These are phyloP conservation scores for Pseudolaguvia tuberculata DNA, from an alignment of 2,113 vertebrate genomes.

Conservation along the genomic window DNA sequence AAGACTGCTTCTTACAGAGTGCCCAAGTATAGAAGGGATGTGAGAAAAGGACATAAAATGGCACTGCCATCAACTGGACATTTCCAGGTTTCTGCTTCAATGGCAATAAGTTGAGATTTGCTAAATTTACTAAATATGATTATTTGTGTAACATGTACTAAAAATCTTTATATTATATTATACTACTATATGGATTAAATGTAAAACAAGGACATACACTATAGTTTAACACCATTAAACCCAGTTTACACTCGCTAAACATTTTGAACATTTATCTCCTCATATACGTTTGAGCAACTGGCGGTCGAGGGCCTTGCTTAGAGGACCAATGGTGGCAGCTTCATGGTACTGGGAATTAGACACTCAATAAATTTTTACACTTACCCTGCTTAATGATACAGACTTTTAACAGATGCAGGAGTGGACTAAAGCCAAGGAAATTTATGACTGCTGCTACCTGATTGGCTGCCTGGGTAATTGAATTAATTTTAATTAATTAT, in stretches of 20 bases:
- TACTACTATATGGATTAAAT: background rate
- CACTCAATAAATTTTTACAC: too few relatives aligned
- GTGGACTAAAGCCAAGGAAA: background rate
- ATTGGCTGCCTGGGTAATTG: background rate
- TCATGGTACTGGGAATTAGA: too few relatives aligned
- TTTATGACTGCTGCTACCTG: background rate
- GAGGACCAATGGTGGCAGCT: too few relatives aligned
- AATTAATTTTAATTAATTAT: background rate
- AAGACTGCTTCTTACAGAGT: constrained; percentile 28
- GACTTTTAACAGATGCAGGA: background rate
- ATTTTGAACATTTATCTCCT: background rate
- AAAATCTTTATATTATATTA: background rate
- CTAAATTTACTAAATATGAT: background rate
- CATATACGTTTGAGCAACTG: too few relatives aligned
- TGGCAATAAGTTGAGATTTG: constrained; percentile 19
- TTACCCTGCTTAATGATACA: too few relatives aligned
- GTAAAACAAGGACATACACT: background rate
- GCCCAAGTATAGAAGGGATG: constrained; percentile 37
- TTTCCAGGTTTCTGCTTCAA: background rate
- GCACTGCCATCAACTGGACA: constrained; percentile 9
- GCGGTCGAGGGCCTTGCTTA: too few relatives aligned
- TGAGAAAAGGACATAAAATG: constrained; percentile 4
- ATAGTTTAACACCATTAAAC: background rate
- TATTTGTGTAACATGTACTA: background rate
- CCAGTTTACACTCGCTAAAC: background rate